Percentiles rank a stretch among this genome's conserved stretches.
Evolutionary conservation across 92 coral and sea anemone genomes (phyloP).

Genomic region (Bergia puertoricense): DNA sequence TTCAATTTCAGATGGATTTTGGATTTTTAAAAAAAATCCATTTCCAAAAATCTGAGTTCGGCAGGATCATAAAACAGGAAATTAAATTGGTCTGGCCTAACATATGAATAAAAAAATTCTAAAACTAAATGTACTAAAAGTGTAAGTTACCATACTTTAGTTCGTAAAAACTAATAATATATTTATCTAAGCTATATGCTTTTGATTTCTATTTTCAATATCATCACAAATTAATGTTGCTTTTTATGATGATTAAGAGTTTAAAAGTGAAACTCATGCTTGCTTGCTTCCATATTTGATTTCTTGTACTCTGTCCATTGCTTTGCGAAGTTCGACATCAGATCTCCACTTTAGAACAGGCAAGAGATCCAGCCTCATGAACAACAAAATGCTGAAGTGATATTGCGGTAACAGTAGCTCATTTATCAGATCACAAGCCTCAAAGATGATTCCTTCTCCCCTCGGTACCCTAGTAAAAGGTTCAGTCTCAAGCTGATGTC

Average conservation of each 20-base stretch:
- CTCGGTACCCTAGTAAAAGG: conserved; percentile 59
- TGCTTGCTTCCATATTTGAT: conserved; percentile 76
- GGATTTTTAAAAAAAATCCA: too few relatives aligned
- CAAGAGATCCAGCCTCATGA: conserved; percentile 73
- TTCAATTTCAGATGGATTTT: too few relatives aligned
- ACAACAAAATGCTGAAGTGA: conserved; percentile 78
- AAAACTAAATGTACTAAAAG: too few relatives aligned
- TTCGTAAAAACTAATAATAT: too few relatives aligned
- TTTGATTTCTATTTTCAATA: too few relatives aligned
- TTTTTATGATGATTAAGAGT: too few relatives aligned
- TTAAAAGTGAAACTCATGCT: conserved; percentile 52
- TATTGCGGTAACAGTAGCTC: conserved; percentile 78
- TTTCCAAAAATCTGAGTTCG: too few relatives aligned
- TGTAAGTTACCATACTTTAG: too few relatives aligned
- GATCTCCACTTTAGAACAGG: conserved; percentile 96
- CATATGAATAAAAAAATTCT: too few relatives aligned
- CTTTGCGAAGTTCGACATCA: conserved; percentile 84
- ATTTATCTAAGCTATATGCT: too few relatives aligned
- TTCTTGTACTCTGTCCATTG: conserved; percentile 64
- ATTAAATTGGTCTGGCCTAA: too few relatives aligned
- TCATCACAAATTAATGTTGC: not conserved
- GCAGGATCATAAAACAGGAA: too few relatives aligned
- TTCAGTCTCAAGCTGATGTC: conserved; percentile 73
- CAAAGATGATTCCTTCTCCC: conserved; percentile 77
- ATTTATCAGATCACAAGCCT: conserved; percentile 65